Evolutionary conservation across 2,113 vertebrate genomes (phyloP).

Genomic region (Actenoides lindsayi): DNA sequence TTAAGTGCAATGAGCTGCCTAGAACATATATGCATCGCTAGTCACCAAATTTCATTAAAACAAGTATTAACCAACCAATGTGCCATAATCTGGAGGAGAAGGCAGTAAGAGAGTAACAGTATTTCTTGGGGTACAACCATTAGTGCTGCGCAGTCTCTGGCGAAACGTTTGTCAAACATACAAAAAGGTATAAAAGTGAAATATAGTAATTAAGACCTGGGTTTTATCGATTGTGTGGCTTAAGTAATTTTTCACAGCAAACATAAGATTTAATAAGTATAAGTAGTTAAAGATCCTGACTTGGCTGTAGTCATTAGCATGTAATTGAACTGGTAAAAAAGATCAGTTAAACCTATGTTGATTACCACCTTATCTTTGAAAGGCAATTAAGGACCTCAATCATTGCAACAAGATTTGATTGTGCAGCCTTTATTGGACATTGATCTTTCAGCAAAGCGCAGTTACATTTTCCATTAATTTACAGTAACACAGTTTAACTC

Average conservation of each 20-base stretch:
- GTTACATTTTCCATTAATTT: slow-evolving; percentile 89
- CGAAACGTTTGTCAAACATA: slow-evolving; percentile 68
- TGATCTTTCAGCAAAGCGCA: slow-evolving; percentile 83
- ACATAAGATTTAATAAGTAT: slow-evolving; percentile 91
- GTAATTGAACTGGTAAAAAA: slow-evolving; percentile 90
- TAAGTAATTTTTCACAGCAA: slow-evolving; percentile 88
- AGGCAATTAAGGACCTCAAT: slow-evolving; percentile 93
- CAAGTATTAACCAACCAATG: neutral
- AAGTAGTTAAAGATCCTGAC: slow-evolving; percentile 95
- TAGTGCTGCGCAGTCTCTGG: neutral
- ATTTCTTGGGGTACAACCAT: slow-evolving; percentile 32
- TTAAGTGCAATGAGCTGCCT: neutral
- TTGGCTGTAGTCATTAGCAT: slow-evolving; percentile 87
- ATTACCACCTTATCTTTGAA: slow-evolving; percentile 91
- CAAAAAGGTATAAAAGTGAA: slow-evolving; percentile 75
- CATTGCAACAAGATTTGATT: slow-evolving; percentile 84
- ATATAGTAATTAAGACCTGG: slow-evolving; percentile 81
- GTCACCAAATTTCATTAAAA: neutral
- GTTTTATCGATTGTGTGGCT: slow-evolving; percentile 78
- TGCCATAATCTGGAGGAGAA: neutral
- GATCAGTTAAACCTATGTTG: slow-evolving; percentile 88
- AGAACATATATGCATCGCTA: neutral
- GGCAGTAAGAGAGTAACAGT: neutral
- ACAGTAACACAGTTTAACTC: slow-evolving; percentile 82
- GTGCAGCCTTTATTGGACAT: slow-evolving; percentile 87